phyloP scores from a whole-genome alignment of 2,797 vertebrate species.

The Acanthurus tractus region DNA sequence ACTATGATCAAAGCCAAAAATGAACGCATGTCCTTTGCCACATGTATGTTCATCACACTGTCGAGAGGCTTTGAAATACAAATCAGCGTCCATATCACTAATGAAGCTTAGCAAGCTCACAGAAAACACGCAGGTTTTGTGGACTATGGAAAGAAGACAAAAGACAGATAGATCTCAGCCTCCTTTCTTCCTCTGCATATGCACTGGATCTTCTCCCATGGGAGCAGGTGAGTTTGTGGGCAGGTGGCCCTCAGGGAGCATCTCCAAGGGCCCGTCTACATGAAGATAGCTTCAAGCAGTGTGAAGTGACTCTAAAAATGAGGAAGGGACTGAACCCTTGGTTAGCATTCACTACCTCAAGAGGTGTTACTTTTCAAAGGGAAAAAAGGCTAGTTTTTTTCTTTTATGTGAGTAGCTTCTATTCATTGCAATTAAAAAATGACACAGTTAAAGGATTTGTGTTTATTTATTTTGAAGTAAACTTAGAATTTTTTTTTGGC shows the following conservation, averaged over 20 bases:
- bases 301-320: constrained; percentile 35
- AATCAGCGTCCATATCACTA: constrained; percentile 39
- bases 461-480: constrained; percentile 1
- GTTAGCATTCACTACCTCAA: neutral
- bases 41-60: constrained; percentile 27
- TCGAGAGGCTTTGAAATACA: constrained; percentile 57
- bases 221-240: constrained; percentile 39
- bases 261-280: neutral
- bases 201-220: constrained; percentile 16
- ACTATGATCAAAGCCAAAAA: constrained; percentile 53
- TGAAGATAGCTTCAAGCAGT: constrained; percentile 11
- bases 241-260: constrained; percentile 9
- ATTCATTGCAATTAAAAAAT: neutral
- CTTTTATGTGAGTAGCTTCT: constrained; percentile 17
- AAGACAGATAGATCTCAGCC: constrained; percentile 16
- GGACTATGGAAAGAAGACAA: constrained; percentile 2
- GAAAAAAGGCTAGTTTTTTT: constrained; percentile 7
- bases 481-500: neutral
- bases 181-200: constrained; percentile 20
- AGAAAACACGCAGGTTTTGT: constrained; percentile 13
- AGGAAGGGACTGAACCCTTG: neutral
- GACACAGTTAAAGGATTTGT: neutral
- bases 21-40: constrained; percentile 46
- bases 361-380: constrained; percentile 1
- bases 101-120: constrained; percentile 42